Base-by-base conservation (phyloP, 2,113 vertebrate species). In the Atrichornis clamosus region DNA sequence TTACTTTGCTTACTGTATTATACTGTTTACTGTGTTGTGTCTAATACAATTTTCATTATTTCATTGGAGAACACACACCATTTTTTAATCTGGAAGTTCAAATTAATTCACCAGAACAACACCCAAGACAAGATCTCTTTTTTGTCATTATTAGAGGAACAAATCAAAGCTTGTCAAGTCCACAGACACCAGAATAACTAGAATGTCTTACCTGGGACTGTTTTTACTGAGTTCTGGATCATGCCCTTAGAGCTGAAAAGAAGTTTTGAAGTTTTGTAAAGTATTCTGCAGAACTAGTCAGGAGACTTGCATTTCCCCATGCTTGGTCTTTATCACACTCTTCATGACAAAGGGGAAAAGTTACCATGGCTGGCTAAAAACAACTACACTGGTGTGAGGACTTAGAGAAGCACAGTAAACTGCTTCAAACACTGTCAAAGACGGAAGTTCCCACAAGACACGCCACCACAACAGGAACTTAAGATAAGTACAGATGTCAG, bases 51-150 rank as follows among this genome's bases (percentile, higher is more conserved):
- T 85, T 62, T 72, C 24, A 49, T 30, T 65, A 27, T 53, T 86
- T 56, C 13, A 9, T 11, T 83, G 30, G 20, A 62, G 21, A 80
- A 21, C 1, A 12, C 2, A 15, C 4, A 62, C 2, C 0, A 13
- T 35, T 86, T 76, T 79, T 69, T 72, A 83, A 56, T 46, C 9
- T 79, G 39, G 67, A 18, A 55, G 30, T n/a, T 83, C 5, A 56
- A 56, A 68, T 60, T 42, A 59, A 60, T 47, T 87, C 24, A 77
- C 13, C 20, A 69, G 28, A 79, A 63, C 22, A 23, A 44, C 30
- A 76, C 6, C 5, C 3, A 14, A 39, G 9, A 21, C 37, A 50
- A 47, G 16, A 75, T 59, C 64, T 65, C 47, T 58, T 59, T 72
- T 67, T 80, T 70, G 14, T 53, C 3, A 33, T 26, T 52, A 46